Percentiles rank a stretch among this genome's conserved stretches.
phyloP scores from a whole-genome alignment of 2,888 invertebrate species.

The Chydorus sphaericus region DNA sequence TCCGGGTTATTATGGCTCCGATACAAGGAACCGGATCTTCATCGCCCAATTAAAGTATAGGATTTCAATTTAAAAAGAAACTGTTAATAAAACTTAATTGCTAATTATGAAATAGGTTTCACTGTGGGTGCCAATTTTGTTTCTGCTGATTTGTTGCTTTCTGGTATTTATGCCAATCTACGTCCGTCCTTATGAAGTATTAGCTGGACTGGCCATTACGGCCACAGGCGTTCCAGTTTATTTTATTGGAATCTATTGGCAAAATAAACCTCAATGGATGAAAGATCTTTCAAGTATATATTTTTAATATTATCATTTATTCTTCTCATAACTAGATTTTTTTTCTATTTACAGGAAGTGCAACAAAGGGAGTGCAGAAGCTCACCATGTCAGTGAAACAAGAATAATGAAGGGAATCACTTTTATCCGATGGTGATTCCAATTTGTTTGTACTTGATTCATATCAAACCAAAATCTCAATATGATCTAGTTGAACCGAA shows the following conservation, averaged over 20 bases:
- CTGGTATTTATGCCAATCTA: slow-evolving; percentile 62
- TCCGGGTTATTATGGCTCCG: slow-evolving; percentile 70
- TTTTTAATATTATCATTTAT: not conserved
- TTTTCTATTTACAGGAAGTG: slow-evolving; percentile 36
- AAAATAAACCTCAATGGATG: slow-evolving; percentile 46
- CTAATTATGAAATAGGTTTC: slow-evolving; percentile 21
- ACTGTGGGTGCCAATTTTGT: slow-evolving; percentile 55
- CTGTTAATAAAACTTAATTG: not conserved
- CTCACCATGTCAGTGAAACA: slow-evolving; percentile 62
- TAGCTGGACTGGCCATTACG: slow-evolving; percentile 62
- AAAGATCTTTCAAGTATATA: slow-evolving; percentile 44
- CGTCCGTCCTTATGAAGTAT: slow-evolving; percentile 62
- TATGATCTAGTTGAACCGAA: too few species aligned
- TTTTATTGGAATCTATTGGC: slow-evolving; percentile 51
- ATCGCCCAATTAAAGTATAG: slow-evolving; percentile 66
- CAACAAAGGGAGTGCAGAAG: slow-evolving; percentile 50
- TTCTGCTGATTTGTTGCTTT: slow-evolving; percentile 60
- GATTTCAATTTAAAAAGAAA: not conserved
- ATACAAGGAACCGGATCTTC: slow-evolving; percentile 58
- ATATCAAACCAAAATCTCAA: too few species aligned
- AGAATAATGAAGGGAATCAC: too few species aligned
- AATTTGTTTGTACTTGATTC: too few species aligned
- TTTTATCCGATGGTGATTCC: too few species aligned
- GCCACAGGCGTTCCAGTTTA: slow-evolving; percentile 71
- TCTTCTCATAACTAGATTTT: slow-evolving; percentile 7